phyloP scores from a whole-genome alignment of 1,140 invertebrate genomes.

The Aricia agestis region DNA sequence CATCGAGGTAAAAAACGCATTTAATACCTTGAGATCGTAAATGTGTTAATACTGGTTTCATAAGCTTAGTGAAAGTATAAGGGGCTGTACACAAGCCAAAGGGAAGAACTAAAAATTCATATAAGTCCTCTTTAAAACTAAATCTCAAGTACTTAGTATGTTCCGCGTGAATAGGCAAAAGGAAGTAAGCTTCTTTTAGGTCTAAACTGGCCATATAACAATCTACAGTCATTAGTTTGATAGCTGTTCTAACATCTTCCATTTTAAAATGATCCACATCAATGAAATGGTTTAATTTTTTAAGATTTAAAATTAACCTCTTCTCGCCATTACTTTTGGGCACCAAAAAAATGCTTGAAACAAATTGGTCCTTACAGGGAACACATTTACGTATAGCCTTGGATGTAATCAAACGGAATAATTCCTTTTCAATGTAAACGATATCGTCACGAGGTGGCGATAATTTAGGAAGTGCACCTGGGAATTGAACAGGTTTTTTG shows the following conservation, averaged over 20 bases:
- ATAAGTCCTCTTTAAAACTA: not conserved
- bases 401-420: too few species aligned
- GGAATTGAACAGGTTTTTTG: too few species aligned
- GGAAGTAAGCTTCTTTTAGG: not conserved
- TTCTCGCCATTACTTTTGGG: too few species aligned
- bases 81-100: conserved; percentile 2
- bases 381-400: too few species aligned
- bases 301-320: not conserved
- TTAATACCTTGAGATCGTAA: not conserved
- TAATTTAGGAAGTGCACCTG: too few species aligned
- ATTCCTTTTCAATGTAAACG: too few species aligned
- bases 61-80: not conserved
- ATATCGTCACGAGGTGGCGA: too few species aligned
- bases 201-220: not conserved
- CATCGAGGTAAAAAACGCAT: not conserved
- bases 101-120: not conserved
- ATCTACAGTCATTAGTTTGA: not conserved
- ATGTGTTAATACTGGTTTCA: not conserved
- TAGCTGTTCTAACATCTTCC: not conserved
- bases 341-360: too few species aligned
- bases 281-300: conserved; percentile 4
- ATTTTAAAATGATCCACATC: not conserved
- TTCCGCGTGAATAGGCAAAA: not conserved
- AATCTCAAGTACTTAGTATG: not conserved
- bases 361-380: too few species aligned